phyloP scores from a whole-genome alignment of 2,888 invertebrate genomes.

The Meta bourneti region DNA sequence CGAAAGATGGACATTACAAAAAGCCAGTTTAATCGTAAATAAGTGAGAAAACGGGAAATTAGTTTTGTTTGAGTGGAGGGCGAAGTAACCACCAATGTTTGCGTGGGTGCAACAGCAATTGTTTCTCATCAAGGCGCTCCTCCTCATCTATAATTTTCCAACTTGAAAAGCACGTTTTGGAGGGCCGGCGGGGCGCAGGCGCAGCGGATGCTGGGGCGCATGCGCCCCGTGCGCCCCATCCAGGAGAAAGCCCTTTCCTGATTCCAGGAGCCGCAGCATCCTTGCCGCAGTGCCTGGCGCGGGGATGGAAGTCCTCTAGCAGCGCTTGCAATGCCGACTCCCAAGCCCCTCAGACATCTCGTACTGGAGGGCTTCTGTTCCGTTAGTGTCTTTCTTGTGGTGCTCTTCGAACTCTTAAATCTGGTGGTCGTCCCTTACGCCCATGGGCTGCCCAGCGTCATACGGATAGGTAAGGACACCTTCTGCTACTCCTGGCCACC shows the following conservation, averaged over 20 bases:
- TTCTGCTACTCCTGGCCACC: background rate
- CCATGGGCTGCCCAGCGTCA: slow-evolving; percentile 59
- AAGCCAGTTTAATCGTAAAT: too few species aligned
- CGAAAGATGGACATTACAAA: too few species aligned
- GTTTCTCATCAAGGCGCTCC: background rate
- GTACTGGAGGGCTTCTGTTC: slow-evolving; percentile 66
- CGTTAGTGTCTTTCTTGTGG: slow-evolving; percentile 64
- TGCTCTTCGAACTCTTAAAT: slow-evolving; percentile 60
- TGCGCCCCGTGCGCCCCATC: slow-evolving; percentile 22
- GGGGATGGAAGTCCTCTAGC: slow-evolving; percentile 61
- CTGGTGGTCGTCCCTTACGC: slow-evolving; percentile 12
- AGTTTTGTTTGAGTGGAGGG: too few species aligned
- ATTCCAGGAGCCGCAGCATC: slow-evolving; percentile 63
- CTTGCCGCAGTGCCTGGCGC: slow-evolving; percentile 70
- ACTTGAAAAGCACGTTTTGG: slow-evolving; percentile 13
- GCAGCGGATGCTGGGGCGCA: slow-evolving; percentile 33
- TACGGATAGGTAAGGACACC: slow-evolving; percentile 59
- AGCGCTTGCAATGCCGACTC: slow-evolving; percentile 60
- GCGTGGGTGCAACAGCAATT: too few species aligned
- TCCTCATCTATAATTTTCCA: background rate
- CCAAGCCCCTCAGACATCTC: slow-evolving; percentile 51
- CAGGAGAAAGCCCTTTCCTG: slow-evolving; percentile 27
- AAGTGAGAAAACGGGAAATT: too few species aligned
- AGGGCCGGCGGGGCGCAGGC: slow-evolving; percentile 8
- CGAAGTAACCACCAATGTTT: too few species aligned